A percentile compares a stretch with the other conserved stretches of the same genome.
These are phyloP conservation scores for Astyanax mexicanus DNA, from an alignment of 2,797 vertebrate genomes.

Conservation along the genomic window DNA sequence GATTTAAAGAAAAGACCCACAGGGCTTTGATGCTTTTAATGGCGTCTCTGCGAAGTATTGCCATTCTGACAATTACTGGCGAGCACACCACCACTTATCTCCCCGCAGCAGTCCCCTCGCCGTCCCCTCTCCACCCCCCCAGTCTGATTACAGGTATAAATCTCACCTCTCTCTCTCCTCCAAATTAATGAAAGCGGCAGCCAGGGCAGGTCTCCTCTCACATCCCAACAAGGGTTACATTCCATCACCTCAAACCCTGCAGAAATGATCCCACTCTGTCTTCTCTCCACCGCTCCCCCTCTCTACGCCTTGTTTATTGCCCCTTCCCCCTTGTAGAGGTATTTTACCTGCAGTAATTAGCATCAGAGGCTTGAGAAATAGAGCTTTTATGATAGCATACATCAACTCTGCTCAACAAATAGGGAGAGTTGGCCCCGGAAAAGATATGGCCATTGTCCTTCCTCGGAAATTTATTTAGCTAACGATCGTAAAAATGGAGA, in stretches of 20 bases:
- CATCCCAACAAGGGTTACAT: conserved; percentile 7
- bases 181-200: conserved; percentile 42
- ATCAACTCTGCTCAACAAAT: background rate
- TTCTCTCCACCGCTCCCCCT: background rate
- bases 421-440: background rate
- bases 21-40: conserved; percentile 38
- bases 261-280: conserved; percentile 5
- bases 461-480: conserved; percentile 12
- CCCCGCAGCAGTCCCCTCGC: conserved; percentile 34
- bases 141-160: conserved; percentile 47
- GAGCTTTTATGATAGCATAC: conserved; percentile 18
- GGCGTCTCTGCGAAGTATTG: conserved; percentile 22
- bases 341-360: conserved; percentile 28
- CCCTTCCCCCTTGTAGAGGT: conserved; percentile 10
- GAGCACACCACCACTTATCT: conserved; percentile 41
- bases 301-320: conserved; percentile 3
- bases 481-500: conserved; percentile 8
- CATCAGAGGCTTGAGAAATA: conserved; percentile 10
- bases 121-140: conserved; percentile 11
- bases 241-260: conserved; percentile 32
- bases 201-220: conserved; percentile 29
- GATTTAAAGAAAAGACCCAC: conserved; percentile 35
- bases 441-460: conserved; percentile 15
- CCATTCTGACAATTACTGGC: conserved; percentile 40
- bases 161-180: conserved; percentile 30